Base-by-base conservation (phyloP, 2,888 invertebrate genomes). In the Seira ritae region DNA sequence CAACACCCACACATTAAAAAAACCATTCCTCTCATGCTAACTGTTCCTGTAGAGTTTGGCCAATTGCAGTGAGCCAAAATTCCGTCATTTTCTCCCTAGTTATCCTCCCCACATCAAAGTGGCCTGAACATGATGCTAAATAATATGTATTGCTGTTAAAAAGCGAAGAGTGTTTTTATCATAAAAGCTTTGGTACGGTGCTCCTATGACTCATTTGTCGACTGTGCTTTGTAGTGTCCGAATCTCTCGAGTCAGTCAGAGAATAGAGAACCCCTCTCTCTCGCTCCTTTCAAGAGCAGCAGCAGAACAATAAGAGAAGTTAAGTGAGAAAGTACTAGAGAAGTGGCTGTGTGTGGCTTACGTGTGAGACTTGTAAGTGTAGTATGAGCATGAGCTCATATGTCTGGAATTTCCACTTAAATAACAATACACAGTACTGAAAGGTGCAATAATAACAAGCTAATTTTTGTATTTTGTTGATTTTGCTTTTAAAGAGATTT, bases 141-240 rank as follows among this genome's bases (percentile, higher is more conserved):
- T 42, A 6, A 12, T 42, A 12, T 42, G 42, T 42, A 42, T 6
- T 8, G 42, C 6, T 42, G 42, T 6, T 8, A 42, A 42, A n/a
- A n/a, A n/a, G n/a, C n/a, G n/a, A n/a, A n/a, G 12, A 42, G 12
- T 8, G 42, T 42, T 42, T 42, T 42, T 8, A 42, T 42, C 6
- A 42, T 42, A 42, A 42, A 42, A 42, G 17, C 22, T 22, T 31
- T 37, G 1, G 50, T 2, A 42, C 19, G 1, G 37, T 22, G n/a
- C 15, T 74, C 80, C 74, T 62, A 81, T 81, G 80, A 81, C 80
- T 81, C 80, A 81, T 81, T 81, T 71, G 65, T 24, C 42, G 6
- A 42, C 42, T 8, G 42, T 42, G 42, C 12, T 6, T 42, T 42
- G 42, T 42, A 12, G 42, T 42, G 42, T 42, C 6, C 6, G 42